A percentile compares a stretch with the other conserved stretches of the same genome.
Evolutionary conservation across 2,113 vertebrate species (phyloP).

Genomic region (Anas platyrhynchos): DNA sequence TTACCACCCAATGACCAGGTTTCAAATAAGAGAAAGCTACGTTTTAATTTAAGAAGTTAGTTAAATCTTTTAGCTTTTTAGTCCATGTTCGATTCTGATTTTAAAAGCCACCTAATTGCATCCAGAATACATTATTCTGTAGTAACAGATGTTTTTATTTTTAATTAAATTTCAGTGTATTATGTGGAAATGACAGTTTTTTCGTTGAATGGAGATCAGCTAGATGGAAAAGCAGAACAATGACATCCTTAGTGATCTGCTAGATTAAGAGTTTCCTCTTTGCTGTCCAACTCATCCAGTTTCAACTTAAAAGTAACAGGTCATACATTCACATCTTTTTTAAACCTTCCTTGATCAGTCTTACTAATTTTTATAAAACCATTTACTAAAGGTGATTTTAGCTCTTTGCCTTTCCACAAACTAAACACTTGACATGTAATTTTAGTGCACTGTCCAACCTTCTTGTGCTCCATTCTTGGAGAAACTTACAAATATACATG

Average conservation of each 20-base stretch:
- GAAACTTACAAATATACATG: not conserved
- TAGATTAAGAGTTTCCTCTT: conserved; percentile 25
- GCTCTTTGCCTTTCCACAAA: not conserved
- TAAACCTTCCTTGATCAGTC: not conserved
- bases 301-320: conserved; percentile 17
- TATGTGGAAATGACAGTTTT: not conserved
- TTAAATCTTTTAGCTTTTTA: conserved; percentile 15
- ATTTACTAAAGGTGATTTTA: not conserved
- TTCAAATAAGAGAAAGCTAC: conserved; percentile 30
- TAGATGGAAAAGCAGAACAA: not conserved
- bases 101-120: conserved; percentile 17
- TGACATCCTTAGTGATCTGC: not conserved
- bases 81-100: conserved; percentile 12
- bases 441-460: not conserved
- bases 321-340: not conserved
- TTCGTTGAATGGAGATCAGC: conserved; percentile 29
- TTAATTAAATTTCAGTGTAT: not conserved
- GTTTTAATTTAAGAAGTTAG: conserved; percentile 46
- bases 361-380: not conserved
- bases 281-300: not conserved
- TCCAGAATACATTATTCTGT: conserved; percentile 51
- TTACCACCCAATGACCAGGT: conserved; percentile 2
- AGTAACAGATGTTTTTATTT: conserved; percentile 35
- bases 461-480: not conserved
- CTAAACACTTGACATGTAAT: not conserved